Conservation (phyloP, 2,797 vertebrate species). For the Limnodromus scolopaceus region DNA sequence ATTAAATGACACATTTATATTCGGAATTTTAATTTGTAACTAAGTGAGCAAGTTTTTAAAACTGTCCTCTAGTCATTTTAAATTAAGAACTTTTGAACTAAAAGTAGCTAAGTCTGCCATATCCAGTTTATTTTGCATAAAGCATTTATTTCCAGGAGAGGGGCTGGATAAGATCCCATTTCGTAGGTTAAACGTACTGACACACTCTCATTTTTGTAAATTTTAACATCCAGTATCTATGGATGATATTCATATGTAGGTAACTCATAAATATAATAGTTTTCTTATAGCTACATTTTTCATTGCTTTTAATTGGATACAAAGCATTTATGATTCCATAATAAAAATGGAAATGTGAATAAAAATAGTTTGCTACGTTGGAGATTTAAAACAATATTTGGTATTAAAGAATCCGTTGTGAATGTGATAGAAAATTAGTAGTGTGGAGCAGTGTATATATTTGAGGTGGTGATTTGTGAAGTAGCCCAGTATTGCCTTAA, state of each 20-base stretch:
- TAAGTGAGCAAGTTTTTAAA: slow-evolving; percentile 82
- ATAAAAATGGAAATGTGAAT: slow-evolving; percentile 81
- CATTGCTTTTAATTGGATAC: slow-evolving; percentile 77
- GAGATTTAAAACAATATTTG: slow-evolving; percentile 81
- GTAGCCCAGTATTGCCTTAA: slow-evolving; percentile 89
- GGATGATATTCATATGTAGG: slow-evolving; percentile 73
- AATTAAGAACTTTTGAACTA: slow-evolving; percentile 81
- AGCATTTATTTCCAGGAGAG: slow-evolving; percentile 73
- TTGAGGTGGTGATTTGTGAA: slow-evolving; percentile 87
- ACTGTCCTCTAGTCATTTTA: slow-evolving; percentile 79
- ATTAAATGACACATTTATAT: slow-evolving; percentile 89
- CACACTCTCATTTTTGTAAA: slow-evolving; percentile 75
- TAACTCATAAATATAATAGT: slow-evolving; percentile 70
- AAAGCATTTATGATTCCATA: slow-evolving; percentile 78
- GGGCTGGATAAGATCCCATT: slow-evolving; percentile 73
- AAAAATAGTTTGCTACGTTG: slow-evolving; percentile 80
- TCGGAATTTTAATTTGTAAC: slow-evolving; percentile 86
- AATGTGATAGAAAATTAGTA: slow-evolving; percentile 85
- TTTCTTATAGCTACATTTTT: slow-evolving; percentile 76
- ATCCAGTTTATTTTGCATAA: slow-evolving; percentile 79
- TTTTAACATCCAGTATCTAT: slow-evolving; percentile 67
- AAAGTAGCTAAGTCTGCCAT: slow-evolving; percentile 75
- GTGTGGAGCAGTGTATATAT: slow-evolving; percentile 86
- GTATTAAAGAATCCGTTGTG: slow-evolving; percentile 80
- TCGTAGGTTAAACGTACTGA: slow-evolving; percentile 65